Conservation (phyloP, 2,113 vertebrate species). For the Xerus inauris region DNA sequence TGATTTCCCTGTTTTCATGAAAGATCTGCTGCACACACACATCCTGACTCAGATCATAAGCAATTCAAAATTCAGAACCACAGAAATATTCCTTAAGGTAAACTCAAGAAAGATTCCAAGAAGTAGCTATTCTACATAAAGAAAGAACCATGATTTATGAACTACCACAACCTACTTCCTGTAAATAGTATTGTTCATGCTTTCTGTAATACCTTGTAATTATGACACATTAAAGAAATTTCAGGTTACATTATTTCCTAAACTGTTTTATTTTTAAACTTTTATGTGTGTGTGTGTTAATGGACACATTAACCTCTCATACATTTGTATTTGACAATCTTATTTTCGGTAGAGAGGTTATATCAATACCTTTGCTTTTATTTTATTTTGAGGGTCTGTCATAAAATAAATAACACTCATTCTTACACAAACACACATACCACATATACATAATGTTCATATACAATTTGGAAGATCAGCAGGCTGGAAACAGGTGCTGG, state of each 20-base stretch:
- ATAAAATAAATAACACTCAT: not conserved
- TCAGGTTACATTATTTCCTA: not conserved
- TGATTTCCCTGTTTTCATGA: constrained; percentile 26
- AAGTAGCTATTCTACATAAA: not conserved
- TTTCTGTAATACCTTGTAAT: not conserved
- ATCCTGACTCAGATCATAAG: not conserved
- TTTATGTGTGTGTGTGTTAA: not conserved
- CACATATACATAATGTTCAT: not conserved
- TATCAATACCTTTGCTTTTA: not conserved
- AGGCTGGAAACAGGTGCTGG: not conserved
- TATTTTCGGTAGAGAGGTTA: not conserved
- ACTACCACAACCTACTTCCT: not conserved
- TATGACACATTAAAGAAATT: not conserved
- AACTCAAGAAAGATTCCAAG: not conserved
- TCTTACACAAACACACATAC: not conserved
- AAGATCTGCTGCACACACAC: not conserved
- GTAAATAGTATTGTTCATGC: not conserved
- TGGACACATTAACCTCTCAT: not conserved
- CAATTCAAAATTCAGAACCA: not conserved
- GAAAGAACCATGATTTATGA: not conserved
- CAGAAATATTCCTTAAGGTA: not conserved
- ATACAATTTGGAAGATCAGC: not conserved
- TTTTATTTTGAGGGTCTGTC: not conserved
- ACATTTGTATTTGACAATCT: not conserved
- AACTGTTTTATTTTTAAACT: not conserved